Percentiles rank a stretch among this genome's conserved stretches.
phyloP scores from a whole-genome alignment of 1,140 invertebrate species.

The Acromyrmex charruanus region DNA sequence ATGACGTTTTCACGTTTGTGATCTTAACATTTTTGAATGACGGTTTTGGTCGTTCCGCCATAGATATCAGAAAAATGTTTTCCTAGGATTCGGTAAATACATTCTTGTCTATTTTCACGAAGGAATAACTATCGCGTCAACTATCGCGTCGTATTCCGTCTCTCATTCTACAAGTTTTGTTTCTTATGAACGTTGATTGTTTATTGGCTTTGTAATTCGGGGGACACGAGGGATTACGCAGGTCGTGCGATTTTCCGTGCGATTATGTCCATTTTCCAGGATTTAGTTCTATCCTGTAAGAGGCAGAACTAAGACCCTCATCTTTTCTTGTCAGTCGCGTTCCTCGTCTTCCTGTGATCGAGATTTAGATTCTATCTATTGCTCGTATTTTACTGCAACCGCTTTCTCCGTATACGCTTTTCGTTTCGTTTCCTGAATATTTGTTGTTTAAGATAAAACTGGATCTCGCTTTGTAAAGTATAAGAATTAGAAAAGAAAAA shows the following conservation, averaged over 20 bases:
- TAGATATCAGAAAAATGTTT: conserved; percentile 70
- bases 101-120: conserved; percentile 34
- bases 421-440: neutral
- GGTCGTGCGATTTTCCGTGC: conserved; percentile 79
- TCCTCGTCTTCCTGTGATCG: conserved; percentile 10
- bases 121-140: conserved; percentile 45
- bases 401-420: neutral
- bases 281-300: conserved; percentile 14
- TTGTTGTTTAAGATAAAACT: neutral
- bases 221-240: conserved; percentile 73
- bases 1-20: neutral
- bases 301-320: conserved; percentile 1
- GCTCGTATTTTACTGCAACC: neutral
- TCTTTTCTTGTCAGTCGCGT: neutral
- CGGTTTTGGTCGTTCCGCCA: neutral
- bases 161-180: neutral
- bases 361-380: conserved; percentile 60
- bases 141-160: conserved; percentile 14
- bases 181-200: conserved; percentile 65
- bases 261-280: conserved; percentile 64
- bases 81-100: conserved; percentile 68
- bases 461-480: neutral
- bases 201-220: conserved; percentile 78
- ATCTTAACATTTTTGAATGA: conserved; percentile 25
- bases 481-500: neutral